phyloP scores from a whole-genome alignment of 1,140 invertebrate genomes.

The Megalopta genalis region DNA sequence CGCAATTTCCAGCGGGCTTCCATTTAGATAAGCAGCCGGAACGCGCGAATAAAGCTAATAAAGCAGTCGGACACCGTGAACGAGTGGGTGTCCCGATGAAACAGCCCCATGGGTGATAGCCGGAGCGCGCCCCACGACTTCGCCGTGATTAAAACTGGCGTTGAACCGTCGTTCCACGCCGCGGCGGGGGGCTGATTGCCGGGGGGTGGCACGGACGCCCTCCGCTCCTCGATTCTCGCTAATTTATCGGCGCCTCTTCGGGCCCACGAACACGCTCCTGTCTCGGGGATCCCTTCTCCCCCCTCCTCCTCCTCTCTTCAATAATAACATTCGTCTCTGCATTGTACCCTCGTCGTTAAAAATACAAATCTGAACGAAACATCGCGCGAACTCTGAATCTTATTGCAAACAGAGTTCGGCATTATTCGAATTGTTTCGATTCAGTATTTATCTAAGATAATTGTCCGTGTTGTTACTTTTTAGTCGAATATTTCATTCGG shows the following conservation, averaged over 20 bases:
- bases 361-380: too few species aligned
- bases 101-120: slow-evolving; percentile 66
- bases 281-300: too few species aligned
- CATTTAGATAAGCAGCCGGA: slow-evolving; percentile 35
- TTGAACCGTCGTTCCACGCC: slow-evolving; percentile 66
- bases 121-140: slow-evolving; percentile 47
- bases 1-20: not conserved
- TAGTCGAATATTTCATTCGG: too few species aligned
- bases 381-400: too few species aligned
- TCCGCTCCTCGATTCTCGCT: slow-evolving; percentile 67
- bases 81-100: slow-evolving; percentile 70
- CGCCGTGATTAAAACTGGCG: slow-evolving; percentile 77
- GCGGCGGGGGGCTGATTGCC: slow-evolving; percentile 78
- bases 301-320: too few species aligned
- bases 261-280: not conserved
- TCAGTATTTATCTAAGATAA: too few species aligned
- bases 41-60: slow-evolving; percentile 52
- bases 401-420: too few species aligned
- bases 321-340: too few species aligned
- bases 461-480: too few species aligned
- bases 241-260: slow-evolving; percentile 78
- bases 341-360: too few species aligned
- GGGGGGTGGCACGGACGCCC: slow-evolving; percentile 56
- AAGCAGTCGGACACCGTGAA: slow-evolving; percentile 55
- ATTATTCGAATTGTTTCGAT: too few species aligned